phyloP scores from a whole-genome alignment of 2,888 invertebrate species.

The Labia minor region DNA sequence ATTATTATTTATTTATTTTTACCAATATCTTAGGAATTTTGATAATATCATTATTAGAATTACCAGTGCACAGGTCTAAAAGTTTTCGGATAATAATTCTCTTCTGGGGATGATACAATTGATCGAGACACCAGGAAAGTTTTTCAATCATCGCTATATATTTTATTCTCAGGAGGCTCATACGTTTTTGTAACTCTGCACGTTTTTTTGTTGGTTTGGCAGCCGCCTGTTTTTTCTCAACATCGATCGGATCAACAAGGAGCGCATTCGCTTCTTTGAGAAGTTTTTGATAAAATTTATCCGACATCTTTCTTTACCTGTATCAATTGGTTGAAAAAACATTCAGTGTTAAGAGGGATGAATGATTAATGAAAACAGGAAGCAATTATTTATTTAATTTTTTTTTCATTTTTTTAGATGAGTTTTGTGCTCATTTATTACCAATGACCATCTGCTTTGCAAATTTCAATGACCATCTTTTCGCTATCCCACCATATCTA shows the following conservation, averaged over 20 bases:
- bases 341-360: too few relatives aligned
- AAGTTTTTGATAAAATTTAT: neutral
- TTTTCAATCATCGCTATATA: neutral
- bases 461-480: too few relatives aligned
- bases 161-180: neutral
- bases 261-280: neutral
- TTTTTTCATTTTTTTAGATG: too few relatives aligned
- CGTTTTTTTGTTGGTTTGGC: neutral
- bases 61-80: neutral
- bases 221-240: neutral
- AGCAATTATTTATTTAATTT: too few relatives aligned
- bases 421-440: too few relatives aligned
- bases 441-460: too few relatives aligned
- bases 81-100: neutral
- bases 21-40: too few relatives aligned
- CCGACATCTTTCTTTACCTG: neutral
- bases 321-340: too few relatives aligned
- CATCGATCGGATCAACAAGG: neutral
- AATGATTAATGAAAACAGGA: too few relatives aligned
- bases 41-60: too few relatives aligned
- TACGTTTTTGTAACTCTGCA: neutral
- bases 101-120: neutral
- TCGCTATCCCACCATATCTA: too few relatives aligned
- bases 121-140: neutral
- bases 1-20: too few relatives aligned